Percentiles rank a stretch among this genome's conserved stretches.
Conservation (phyloP, 2,888 invertebrate species). For the Graphium colonna region DNA sequence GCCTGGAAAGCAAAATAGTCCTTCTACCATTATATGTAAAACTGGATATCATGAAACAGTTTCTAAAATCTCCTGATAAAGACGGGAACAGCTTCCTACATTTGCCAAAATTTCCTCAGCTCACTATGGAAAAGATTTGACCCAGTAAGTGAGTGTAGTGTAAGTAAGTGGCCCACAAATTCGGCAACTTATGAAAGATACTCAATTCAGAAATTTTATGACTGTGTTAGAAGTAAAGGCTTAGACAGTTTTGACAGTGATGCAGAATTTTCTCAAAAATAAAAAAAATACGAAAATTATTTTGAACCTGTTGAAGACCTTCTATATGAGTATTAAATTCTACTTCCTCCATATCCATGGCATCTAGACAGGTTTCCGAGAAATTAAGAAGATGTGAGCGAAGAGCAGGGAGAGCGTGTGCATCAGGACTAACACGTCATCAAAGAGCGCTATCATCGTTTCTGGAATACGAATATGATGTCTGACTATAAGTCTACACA, state of each 20-base stretch:
- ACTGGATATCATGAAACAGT: too few relatives aligned
- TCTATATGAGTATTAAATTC: too few relatives aligned
- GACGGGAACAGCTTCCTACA: background rate
- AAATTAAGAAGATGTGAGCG: slow-evolving; percentile 35
- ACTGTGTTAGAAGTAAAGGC: background rate
- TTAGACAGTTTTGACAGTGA: background rate
- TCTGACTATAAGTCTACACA: too few relatives aligned
- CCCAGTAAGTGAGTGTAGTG: too few relatives aligned
- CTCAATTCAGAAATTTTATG: background rate
- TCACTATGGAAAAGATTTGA: background rate
- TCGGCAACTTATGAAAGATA: too few relatives aligned
- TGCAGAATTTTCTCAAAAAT: background rate
- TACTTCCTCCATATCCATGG: too few relatives aligned
- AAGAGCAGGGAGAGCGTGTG: slow-evolving; percentile 44
- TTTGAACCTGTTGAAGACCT: background rate
- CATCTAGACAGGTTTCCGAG: too few relatives aligned
- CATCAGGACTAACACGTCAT: slow-evolving; percentile 42
- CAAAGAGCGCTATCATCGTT: slow-evolving; percentile 42
- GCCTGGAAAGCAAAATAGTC: background rate
- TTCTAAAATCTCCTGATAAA: too few relatives aligned
- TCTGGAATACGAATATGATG: too few relatives aligned
- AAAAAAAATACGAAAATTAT: background rate
- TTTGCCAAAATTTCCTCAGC: background rate
- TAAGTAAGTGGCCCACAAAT: too few relatives aligned
- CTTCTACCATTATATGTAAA: too few relatives aligned